Percentiles rank a stretch among this genome's conserved stretches.
Conservation (phyloP, 2,113 vertebrate species). For the Poicephalus meyeri region DNA sequence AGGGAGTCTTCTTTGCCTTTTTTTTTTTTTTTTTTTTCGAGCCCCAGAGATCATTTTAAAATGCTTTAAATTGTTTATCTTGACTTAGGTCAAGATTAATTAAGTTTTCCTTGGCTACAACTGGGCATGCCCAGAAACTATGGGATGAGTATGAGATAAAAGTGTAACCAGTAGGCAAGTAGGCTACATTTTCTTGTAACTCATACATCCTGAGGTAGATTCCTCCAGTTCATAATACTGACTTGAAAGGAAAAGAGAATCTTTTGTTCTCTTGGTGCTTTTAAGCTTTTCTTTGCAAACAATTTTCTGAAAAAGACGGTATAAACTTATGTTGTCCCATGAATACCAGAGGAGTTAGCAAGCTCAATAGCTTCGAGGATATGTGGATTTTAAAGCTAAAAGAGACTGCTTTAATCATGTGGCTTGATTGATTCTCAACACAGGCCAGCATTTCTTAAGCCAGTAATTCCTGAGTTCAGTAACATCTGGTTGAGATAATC, state of each 20-base stretch:
- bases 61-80: slow-evolving; percentile 16
- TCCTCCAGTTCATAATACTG: not conserved
- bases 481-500: slow-evolving; percentile 20
- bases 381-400: not conserved
- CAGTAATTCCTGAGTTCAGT: slow-evolving; percentile 16
- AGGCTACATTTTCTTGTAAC: not conserved
- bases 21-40: not conserved
- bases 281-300: not conserved
- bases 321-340: not conserved
- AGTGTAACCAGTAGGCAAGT: not conserved
- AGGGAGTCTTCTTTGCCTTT: not conserved
- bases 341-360: not conserved
- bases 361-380: not conserved
- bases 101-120: not conserved
- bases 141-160: not conserved
- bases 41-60: not conserved
- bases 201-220: not conserved
- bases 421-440: not conserved
- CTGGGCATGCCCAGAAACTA: not conserved
- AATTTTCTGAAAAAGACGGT: not conserved
- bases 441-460: not conserved
- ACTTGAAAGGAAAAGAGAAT: not conserved
- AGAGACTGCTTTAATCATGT: not conserved
- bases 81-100: slow-evolving; percentile 2
- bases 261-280: not conserved